Evolutionary conservation across 2,797 vertebrate species (phyloP).

Genomic region (Pempheris klunzingeri): DNA sequence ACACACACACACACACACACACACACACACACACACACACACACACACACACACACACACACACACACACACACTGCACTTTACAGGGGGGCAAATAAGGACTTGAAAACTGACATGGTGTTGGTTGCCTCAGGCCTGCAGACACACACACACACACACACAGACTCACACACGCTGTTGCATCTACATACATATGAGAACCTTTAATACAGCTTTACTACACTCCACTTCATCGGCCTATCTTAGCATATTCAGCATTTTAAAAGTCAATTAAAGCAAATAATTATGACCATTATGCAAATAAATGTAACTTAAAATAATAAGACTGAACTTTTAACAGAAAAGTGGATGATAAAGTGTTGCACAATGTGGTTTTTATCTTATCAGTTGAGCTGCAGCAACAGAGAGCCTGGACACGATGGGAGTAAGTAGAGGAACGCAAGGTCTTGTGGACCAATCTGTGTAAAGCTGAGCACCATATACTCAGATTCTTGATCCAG

Average conservation of each 20-base stretch:
- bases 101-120: slow-evolving; percentile 30
- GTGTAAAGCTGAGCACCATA: no score
- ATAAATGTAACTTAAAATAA: background rate
- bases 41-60: background rate
- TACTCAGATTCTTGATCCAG: no score
- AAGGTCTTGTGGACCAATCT: no score
- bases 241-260: background rate
- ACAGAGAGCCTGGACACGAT: background rate
- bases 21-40: slow-evolving; percentile 1
- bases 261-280: background rate
- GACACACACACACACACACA: slow-evolving; percentile 14
- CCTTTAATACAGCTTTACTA: background rate
- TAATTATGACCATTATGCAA: no score
- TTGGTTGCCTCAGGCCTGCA: slow-evolving; percentile 3
- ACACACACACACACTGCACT: slow-evolving; percentile 24
- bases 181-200: background rate
- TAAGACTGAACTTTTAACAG: background rate
- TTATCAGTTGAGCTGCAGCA: background rate
- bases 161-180: background rate
- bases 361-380: background rate
- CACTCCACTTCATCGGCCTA: background rate
- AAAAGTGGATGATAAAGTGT: background rate
- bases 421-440: no score
- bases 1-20: slow-evolving; percentile 2
- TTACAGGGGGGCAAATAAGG: slow-evolving; percentile 44